Evolutionary conservation across 2,888 invertebrate species (phyloP).

Genomic region (Bombyx huttoni): DNA sequence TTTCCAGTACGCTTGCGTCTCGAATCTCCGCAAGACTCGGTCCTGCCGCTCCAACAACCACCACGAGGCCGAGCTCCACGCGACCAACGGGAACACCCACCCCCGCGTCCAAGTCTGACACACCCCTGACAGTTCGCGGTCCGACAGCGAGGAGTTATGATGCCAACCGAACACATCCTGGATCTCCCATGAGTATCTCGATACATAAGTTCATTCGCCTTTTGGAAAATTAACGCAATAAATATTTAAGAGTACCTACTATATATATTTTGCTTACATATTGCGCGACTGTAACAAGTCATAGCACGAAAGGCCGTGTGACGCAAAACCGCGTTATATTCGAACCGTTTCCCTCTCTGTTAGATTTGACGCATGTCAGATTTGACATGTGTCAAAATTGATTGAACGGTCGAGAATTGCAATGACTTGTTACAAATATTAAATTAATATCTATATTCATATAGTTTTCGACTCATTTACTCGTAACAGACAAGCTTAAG

Average conservation of each 20-base stretch:
- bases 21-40: conserved; percentile 50
- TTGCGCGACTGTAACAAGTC: no score
- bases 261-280: no score
- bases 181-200: conserved; percentile 53
- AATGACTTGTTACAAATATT: no score
- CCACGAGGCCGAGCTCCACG: conserved; percentile 49
- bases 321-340: no score
- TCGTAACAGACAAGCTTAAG: no score
- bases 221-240: no score
- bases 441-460: no score
- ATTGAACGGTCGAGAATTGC: background rate
- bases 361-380: background rate
- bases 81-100: conserved; percentile 53
- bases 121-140: conserved; percentile 28
- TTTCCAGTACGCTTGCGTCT: conserved; percentile 54
- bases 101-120: conserved; percentile 59
- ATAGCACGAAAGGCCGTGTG: no score
- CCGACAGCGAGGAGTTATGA: conserved; percentile 32
- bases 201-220: background rate
- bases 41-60: conserved; percentile 22
- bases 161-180: conserved; percentile 44
- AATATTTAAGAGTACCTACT: no score
- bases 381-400: background rate
- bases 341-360: no score
- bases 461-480: no score